Evolutionary conservation across 1,140 invertebrate genomes (phyloP).

Genomic region (Drosophila repleta): DNA sequence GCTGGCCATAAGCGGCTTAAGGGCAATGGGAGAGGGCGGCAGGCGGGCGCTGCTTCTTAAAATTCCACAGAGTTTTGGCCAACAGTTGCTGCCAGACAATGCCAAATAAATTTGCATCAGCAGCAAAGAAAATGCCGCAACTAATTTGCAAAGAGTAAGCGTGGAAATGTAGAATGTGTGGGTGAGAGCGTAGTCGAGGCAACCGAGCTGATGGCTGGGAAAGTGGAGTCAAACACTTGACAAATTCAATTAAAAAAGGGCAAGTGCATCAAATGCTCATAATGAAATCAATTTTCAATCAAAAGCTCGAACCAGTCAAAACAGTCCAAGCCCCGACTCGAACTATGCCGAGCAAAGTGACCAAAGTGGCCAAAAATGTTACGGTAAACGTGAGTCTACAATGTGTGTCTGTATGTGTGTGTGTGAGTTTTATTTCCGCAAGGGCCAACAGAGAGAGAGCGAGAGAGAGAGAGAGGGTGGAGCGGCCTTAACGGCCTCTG

Average conservation of each 20-base stretch:
- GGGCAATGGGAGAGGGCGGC: slow-evolving; percentile 29
- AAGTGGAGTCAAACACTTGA: neutral
- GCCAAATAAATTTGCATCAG: slow-evolving; percentile 24
- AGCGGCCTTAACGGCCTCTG: slow-evolving; percentile 34
- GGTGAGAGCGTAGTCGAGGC: slow-evolving; percentile 12
- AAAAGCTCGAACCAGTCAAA: slow-evolving; percentile 47
- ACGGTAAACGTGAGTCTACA: neutral
- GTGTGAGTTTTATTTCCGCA: slow-evolving; percentile 38
- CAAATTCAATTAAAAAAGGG: slow-evolving; percentile 57
- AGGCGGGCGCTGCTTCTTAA: slow-evolving; percentile 19
- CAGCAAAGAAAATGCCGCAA: slow-evolving; percentile 50
- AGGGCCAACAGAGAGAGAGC: neutral
- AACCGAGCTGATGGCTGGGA: too few species aligned
- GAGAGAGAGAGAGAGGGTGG: too few species aligned
- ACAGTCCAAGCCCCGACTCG: slow-evolving; percentile 12
- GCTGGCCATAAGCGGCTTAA: slow-evolving; percentile 72
- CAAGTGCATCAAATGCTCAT: slow-evolving; percentile 63
- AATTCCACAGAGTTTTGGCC: slow-evolving; percentile 31
- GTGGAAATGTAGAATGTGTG: too few species aligned
- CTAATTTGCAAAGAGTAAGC: slow-evolving; percentile 53
- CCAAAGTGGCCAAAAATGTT: slow-evolving; percentile 36
- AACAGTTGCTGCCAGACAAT: slow-evolving; percentile 15
- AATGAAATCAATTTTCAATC: slow-evolving; percentile 82
- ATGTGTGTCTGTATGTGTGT: neutral
- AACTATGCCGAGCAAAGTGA: slow-evolving; percentile 32